Conservation (phyloP, 2,113 vertebrate species). For the Pithys albifrons region DNA sequence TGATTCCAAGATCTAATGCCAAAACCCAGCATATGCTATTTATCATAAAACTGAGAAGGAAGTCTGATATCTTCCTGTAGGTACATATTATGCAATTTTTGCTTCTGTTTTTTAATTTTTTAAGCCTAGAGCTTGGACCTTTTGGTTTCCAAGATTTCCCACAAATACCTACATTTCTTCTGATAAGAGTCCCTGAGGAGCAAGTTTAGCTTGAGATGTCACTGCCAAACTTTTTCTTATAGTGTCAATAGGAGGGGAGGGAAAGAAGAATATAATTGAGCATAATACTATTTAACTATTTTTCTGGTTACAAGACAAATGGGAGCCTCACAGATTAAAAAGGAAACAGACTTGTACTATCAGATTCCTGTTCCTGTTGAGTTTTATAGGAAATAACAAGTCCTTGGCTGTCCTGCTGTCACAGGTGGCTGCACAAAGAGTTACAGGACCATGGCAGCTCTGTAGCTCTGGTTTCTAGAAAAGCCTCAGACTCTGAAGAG, state of each 20-base stretch:
- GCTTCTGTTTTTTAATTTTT: too few relatives aligned
- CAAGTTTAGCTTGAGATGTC: neutral
- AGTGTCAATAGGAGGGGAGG: neutral
- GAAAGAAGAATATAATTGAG: neutral
- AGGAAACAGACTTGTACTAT: neutral
- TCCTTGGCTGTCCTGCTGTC: neutral
- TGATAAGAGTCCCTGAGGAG: neutral
- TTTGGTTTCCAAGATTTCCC: neutral
- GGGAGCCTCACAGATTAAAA: neutral
- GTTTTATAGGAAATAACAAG: neutral
- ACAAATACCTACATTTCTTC: neutral
- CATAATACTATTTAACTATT: neutral
- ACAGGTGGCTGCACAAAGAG: fast-evolving
- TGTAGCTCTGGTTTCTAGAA: neutral
- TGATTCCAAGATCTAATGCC: neutral
- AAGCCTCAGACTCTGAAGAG: neutral
- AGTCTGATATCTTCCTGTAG: neutral
- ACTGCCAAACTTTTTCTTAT: neutral
- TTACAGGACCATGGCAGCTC: neutral
- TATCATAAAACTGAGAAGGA: neutral
- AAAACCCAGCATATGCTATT: neutral
- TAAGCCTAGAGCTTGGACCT: neutral
- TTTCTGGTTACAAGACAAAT: neutral
- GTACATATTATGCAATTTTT: neutral
- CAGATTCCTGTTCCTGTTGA: neutral